These are phyloP conservation scores for Drosophila gunungcola DNA, from an alignment of 1,140 invertebrate species.

Conservation along the genomic window DNA sequence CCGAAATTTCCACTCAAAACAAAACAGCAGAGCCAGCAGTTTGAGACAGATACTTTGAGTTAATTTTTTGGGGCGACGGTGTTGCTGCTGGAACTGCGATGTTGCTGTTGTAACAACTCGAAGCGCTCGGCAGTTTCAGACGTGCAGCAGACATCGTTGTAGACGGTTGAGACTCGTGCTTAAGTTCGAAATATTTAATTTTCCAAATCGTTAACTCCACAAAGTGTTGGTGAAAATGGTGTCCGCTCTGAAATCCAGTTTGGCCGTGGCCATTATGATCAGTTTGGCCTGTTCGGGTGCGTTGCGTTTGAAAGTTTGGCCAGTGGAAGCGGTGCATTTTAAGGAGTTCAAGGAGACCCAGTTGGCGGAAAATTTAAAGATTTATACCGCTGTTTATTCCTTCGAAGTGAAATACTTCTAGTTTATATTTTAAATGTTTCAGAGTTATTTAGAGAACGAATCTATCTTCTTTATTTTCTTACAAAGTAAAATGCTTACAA, in stretches of 20 bases:
- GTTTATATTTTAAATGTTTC: no score
- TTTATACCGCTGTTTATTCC: no score
- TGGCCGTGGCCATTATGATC: conserved; percentile 76
- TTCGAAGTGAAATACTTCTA: no score
- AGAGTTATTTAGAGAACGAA: no score
- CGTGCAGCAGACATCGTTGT: conserved; percentile 68
- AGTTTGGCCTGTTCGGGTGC: conserved; percentile 73
- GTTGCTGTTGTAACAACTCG: neutral
- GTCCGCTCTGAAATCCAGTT: conserved; percentile 71
- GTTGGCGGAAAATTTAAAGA: neutral
- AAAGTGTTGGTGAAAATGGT: conserved; percentile 63
- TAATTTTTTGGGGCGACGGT: conserved; percentile 3
- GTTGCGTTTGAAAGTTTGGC: conserved; percentile 25
- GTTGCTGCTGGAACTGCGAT: neutral
- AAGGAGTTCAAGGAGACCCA: conserved; percentile 19
- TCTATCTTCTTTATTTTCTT: no score
- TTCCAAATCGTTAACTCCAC: neutral
- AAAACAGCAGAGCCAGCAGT: neutral
- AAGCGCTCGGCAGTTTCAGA: conserved; percentile 34
- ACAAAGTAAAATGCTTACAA: no score
- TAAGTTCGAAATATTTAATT: conserved; percentile 6
- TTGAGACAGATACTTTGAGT: conserved; percentile 2
- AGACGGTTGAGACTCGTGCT: conserved; percentile 44
- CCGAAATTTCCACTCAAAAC: conserved; percentile 38
- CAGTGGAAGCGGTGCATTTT: conserved; percentile 1